Evolutionary conservation across 2,113 vertebrate genomes (phyloP), one percentile per base, ranked within the genome.

Genomic region (Oncorhynchus keta): DNA sequence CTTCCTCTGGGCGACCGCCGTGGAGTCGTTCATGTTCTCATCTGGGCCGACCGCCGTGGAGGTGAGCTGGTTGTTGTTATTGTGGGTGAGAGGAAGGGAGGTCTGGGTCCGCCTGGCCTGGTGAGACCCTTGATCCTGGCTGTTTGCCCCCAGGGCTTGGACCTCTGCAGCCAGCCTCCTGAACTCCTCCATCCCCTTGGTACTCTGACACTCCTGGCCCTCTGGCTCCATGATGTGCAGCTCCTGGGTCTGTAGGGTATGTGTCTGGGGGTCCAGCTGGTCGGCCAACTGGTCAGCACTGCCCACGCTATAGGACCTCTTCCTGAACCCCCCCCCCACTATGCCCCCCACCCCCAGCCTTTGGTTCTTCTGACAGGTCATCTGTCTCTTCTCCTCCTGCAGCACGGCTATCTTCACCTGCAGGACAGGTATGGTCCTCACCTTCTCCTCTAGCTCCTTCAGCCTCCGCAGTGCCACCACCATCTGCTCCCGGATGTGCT

Each of bases 401-500:
- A 99, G 92, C 65, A 99, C 97, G 0, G 97, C 96, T 72, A 99
- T 99, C 92, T 98, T 99, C 7, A 98, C 98, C 88, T 97, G 98
- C 62, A 99, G 90, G 80, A 98, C 95, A 0, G 98, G 98, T 88
- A 99, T 98, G 70, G 95, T 95, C 76, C 96, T 96, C 39, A 96
- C 97, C 83, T 99, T 97, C 76, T 97, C 96, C 89, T 99, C 97
- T 0, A 99, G 93, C 87, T 98, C 98, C 82, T 98, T 98, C 22
- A 99, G 93, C 77, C 93, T 94, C 83, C 93, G 96, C 7, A 99
- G 93, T 3, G 97, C 98, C 55, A 98, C 84, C 0, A 97, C 96
- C 98, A 99, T 99, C 92, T 99, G 97, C 85, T 98, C 97, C 0
- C 98, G 93, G 87, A 99, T 98, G 71, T 99, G 96, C 39, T 99